These are phyloP conservation scores for Sapayoa aenigma DNA, from an alignment of 2,113 vertebrate genomes.

Conservation along the genomic window DNA sequence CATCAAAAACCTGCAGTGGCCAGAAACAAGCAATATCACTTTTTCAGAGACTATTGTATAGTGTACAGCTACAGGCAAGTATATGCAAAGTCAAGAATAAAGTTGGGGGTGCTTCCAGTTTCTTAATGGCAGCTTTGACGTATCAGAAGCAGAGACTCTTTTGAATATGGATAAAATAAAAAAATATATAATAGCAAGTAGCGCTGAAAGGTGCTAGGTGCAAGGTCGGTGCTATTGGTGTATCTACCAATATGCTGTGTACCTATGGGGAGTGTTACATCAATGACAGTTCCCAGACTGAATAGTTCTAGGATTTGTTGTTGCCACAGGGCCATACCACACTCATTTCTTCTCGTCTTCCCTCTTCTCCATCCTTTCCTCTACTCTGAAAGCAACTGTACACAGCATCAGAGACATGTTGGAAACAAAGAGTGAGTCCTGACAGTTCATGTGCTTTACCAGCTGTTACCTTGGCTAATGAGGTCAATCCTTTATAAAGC, in stretches of 20 bases:
- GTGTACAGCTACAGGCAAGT: neutral
- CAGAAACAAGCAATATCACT: neutral
- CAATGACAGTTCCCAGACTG: neutral
- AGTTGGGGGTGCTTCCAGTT: rapidly evolving
- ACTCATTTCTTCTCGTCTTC: neutral
- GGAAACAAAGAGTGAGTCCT: neutral
- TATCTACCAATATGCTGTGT: too few relatives aligned
- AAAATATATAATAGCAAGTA: neutral
- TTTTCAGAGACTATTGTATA: neutral
- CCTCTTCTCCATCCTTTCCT: neutral
- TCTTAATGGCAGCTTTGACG: neutral
- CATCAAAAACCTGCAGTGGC: neutral
- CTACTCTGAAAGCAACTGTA: neutral
- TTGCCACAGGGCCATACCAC: rapidly evolving
- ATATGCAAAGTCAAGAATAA: neutral
- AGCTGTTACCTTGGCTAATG: neutral
- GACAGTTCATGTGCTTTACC: neutral
- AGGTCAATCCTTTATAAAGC: neutral
- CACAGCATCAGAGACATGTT: neutral
- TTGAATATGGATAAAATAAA: neutral
- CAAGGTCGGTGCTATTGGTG: neutral
- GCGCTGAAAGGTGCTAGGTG: neutral
- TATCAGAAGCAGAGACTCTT: neutral
- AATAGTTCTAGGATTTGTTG: neutral
- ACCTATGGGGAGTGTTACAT: neutral